phyloP scores from a whole-genome alignment of 2,797 vertebrate genomes.

The Mus caroli region DNA sequence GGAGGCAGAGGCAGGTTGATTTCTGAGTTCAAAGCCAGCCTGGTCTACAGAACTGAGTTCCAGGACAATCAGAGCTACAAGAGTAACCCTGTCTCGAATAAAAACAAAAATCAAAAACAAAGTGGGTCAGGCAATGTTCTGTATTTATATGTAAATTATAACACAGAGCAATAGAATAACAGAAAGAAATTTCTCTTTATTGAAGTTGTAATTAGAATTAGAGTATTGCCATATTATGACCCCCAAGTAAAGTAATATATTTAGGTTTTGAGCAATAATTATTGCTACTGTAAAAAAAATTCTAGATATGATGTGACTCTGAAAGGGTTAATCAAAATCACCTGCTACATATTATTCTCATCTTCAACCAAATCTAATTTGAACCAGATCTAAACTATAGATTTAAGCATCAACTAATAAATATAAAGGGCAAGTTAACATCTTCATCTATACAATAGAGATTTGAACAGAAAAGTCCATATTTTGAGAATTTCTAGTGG shows the following conservation, averaged over 20 bases:
- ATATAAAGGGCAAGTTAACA: not conserved
- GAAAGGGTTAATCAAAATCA: not conserved
- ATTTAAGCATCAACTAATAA: conserved; percentile 45
- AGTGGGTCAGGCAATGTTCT: not conserved
- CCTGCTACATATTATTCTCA: not conserved
- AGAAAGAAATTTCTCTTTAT: conserved; percentile 48
- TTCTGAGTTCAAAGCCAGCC: too few species aligned
- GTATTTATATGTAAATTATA: conserved; percentile 24
- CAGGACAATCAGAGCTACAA: too few species aligned
- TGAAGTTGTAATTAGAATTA: conserved; percentile 26
- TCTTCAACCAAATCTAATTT: not conserved
- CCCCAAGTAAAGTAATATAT: not conserved
- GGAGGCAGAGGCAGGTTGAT: too few species aligned
- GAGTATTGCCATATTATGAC: not conserved
- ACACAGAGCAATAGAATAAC: not conserved
- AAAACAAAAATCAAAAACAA: too few species aligned
- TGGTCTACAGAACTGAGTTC: too few species aligned
- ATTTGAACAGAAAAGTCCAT: not conserved
- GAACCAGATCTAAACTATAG: not conserved
- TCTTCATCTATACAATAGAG: not conserved
- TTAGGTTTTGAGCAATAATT: not conserved
- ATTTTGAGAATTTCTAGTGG: not conserved
- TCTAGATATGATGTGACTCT: not conserved
- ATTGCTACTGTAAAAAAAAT: not conserved
- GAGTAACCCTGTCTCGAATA: too few species aligned